Base-by-base conservation (phyloP, 2,888 invertebrate genomes). In the Neocrepidodera transversa region DNA sequence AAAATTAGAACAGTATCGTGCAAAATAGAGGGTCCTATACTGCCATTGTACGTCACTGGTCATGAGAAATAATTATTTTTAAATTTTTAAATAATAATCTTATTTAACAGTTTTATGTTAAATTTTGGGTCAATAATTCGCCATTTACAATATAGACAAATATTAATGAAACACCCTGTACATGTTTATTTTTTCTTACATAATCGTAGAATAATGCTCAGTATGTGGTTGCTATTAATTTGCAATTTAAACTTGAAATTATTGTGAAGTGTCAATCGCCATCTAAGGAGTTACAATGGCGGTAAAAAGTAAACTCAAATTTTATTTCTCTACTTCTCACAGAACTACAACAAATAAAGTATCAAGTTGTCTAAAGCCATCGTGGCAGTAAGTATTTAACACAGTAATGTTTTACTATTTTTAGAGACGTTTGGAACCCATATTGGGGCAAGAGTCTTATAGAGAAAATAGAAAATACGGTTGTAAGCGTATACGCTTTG, bases 391-490 rank as follows among this genome's bases (percentile, higher is more conserved):
- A n/a, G 20, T 23, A 42, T 42, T 42, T 42, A 42, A 42, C 42
- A 42, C 42, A 3, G 20, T 20, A 16, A 16, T 40, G 40, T n/a
- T 42, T 42, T 10, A 42, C 42, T 18, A 42, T 20, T 11, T 18
- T 18, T 23, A 42, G 20, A 42, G 42, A 42, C 18, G 8, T 42
- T 42, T 16, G n/a, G 42, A 20, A 40, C 16, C 42, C 42, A 23
- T 42, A 42, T 42, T 23, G 42, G 42, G 42, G 20, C 13, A 23
- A 18, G n/a, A 16, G 40, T 42, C n/a, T 18, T 20, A 20, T 13
- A 14, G 23, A 42, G 42, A 42, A 42, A 42, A 20, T 42, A 42
- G 42, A 42, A 42, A 42, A 20, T 42, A 23, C 42, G 20, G 20
- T 42, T 42, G 42, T 42, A 42, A n/a, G 23, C 23, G 18, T 11